Percentiles rank a stretch among this genome's conserved stretches.
Evolutionary conservation across 2,113 vertebrate genomes (phyloP).

Genomic region (Uria lomvia): DNA sequence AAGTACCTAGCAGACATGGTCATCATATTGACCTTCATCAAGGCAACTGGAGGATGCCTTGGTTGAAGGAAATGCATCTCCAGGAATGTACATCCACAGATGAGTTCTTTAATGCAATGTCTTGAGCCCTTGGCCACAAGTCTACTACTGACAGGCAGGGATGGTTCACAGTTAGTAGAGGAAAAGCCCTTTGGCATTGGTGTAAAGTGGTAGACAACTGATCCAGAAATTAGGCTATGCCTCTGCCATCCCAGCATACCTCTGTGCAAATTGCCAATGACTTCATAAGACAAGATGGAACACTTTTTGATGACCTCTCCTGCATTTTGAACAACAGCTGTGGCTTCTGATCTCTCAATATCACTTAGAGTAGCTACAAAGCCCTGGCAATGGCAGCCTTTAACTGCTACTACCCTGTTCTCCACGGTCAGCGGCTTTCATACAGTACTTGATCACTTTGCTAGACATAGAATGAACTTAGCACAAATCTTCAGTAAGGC

Average conservation of each 20-base stretch:
- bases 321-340: not conserved
- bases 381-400: not conserved
- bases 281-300: not conserved
- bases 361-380: not conserved
- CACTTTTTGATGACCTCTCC: not conserved
- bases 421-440: not conserved
- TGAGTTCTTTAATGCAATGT: not conserved
- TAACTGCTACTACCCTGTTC: not conserved
- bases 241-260: not conserved
- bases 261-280: not conserved
- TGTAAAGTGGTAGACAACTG: not conserved
- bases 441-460: not conserved
- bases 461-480: not conserved
- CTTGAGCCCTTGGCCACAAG: not conserved
- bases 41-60: not conserved
- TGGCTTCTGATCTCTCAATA: not conserved
- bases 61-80: not conserved
- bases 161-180: not conserved
- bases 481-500: not conserved
- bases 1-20: not conserved
- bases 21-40: not conserved
- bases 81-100: not conserved
- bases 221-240: not conserved
- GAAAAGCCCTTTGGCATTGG: not conserved
- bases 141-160: not conserved